Conservation (phyloP, 2,113 vertebrate species). For the Hipposideros armiger region DNA sequence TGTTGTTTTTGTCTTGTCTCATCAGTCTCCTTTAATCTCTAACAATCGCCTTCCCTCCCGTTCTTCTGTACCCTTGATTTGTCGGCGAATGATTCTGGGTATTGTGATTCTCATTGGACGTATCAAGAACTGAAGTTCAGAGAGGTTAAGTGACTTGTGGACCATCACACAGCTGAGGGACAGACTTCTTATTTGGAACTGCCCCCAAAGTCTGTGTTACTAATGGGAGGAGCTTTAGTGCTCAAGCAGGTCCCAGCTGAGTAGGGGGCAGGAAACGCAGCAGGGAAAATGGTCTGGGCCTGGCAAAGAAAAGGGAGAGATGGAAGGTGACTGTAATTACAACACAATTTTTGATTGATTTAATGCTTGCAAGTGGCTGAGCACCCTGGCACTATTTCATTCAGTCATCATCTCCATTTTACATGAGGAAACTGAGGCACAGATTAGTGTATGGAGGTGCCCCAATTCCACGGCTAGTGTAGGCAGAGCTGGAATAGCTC, state of each 20-base stretch:
- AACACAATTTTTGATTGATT: neutral
- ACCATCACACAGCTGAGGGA: neutral
- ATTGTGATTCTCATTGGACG: neutral
- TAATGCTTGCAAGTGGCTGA: neutral
- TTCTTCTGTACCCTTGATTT: neutral
- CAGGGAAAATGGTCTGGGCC: neutral
- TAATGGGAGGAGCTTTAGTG: neutral
- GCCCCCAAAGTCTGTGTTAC: neutral
- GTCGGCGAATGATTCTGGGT: neutral
- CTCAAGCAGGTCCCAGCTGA: neutral
- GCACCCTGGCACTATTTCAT: neutral
- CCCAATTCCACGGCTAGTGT: neutral
- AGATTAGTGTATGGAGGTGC: neutral
- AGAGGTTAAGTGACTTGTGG: neutral
- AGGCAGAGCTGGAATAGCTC: neutral
- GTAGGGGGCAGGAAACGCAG: neutral
- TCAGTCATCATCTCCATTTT: neutral
- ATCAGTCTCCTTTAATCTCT: neutral
- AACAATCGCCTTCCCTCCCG: neutral
- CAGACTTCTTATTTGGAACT: neutral
- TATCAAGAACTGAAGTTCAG: conserved; percentile 10
- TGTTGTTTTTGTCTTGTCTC: neutral
- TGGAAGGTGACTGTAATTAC: neutral
- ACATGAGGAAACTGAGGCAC: neutral
- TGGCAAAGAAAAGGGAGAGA: neutral